A percentile compares a stretch with the other conserved stretches of the same genome.
Conservation (phyloP, 2,113 vertebrate genomes). For the Nibea coibor region DNA sequence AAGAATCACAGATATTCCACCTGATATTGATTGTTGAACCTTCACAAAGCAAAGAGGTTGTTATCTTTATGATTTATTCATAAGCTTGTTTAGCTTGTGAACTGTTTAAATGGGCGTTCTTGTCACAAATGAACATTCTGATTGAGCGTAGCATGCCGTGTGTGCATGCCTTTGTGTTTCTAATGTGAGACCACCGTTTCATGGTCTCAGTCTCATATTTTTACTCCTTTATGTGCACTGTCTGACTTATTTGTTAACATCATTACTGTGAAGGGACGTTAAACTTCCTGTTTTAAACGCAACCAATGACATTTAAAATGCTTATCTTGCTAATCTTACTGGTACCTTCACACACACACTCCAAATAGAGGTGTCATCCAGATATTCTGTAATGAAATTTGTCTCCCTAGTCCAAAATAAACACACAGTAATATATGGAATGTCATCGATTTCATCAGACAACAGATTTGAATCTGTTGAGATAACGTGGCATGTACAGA, state of each 20-base stretch:
- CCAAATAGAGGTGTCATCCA: no score
- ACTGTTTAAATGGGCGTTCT: not conserved
- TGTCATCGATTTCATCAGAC: not conserved
- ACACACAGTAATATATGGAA: not conserved
- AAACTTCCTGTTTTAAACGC: no score
- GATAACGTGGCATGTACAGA: not conserved
- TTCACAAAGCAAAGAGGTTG: constrained; percentile 6
- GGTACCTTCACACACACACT: no score
- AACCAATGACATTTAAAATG: no score
- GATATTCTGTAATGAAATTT: no score
- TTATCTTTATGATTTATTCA: not conserved
- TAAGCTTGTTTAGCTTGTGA: not conserved
- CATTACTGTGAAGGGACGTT: no score
- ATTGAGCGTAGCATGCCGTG: not conserved
- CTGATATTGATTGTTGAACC: constrained; percentile 10
- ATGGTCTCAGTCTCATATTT: no score
- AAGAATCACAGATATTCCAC: constrained; percentile 20
- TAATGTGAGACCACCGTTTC: no score
- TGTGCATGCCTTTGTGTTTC: not conserved
- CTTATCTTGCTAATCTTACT: no score
- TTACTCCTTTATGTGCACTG: no score
- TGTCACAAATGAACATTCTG: not conserved
- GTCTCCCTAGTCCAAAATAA: no score
- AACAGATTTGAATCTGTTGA: not conserved
- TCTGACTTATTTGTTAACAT: no score